phyloP scores from a whole-genome alignment of 2,888 invertebrate species.

The Hipparchia sbordonii region DNA sequence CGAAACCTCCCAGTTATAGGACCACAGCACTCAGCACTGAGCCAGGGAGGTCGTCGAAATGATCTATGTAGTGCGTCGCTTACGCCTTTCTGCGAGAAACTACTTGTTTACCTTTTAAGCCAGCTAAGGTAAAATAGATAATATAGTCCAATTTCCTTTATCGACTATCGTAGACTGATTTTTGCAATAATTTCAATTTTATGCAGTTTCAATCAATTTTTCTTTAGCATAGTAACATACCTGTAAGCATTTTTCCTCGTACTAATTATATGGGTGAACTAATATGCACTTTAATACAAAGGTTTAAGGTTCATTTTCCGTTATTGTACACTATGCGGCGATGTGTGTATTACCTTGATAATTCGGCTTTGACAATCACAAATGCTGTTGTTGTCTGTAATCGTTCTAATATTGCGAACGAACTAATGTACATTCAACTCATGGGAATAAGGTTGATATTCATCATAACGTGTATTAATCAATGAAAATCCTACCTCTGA shows the following conservation, averaged over 20 bases:
- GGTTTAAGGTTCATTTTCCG: neutral
- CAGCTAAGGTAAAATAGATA: no score
- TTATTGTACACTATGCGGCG: neutral
- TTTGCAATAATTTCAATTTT: neutral
- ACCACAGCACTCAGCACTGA: no score
- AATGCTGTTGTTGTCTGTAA: neutral
- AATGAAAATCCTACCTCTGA: neutral
- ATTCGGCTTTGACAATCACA: neutral
- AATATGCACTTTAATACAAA: neutral
- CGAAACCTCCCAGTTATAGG: no score
- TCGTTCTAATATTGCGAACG: neutral
- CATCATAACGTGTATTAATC: neutral
- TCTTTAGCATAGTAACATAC: no score
- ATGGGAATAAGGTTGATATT: neutral
- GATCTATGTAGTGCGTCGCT: no score
- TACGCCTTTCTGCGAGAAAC: no score
- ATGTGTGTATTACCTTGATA: neutral
- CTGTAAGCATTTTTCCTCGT: neutral
- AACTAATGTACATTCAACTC: neutral
- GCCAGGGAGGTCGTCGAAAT: no score
- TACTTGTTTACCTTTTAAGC: no score
- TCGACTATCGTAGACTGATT: neutral
- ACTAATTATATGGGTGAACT: neutral
- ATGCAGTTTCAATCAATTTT: no score
- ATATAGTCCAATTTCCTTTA: conserved; percentile 3